Conservation (phyloP, 2,888 invertebrate genomes). For the Caenorhabditis zanzibari region DNA sequence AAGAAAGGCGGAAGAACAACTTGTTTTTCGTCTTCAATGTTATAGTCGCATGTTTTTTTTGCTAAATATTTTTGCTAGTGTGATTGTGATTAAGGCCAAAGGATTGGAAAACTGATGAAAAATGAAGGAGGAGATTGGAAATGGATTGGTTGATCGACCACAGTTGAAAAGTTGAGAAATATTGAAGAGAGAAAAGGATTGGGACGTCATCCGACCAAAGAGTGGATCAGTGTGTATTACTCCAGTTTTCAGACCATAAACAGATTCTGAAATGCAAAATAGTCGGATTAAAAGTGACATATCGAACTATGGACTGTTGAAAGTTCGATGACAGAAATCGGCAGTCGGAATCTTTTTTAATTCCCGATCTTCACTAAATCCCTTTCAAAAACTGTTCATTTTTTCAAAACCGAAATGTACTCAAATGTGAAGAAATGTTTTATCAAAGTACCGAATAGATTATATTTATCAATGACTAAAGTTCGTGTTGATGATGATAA, state of each 20-base stretch:
- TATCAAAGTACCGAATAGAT: conserved; percentile 11
- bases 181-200: neutral
- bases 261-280: conserved; percentile 14
- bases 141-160: conserved; percentile 47
- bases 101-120: no score
- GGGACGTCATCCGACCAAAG: conserved; percentile 54
- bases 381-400: neutral
- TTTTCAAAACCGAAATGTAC: neutral
- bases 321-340: neutral
- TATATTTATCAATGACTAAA: conserved; percentile 29
- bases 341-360: neutral
- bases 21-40: conserved; percentile 34
- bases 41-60: conserved; percentile 40
- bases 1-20: conserved; percentile 40
- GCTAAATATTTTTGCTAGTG: conserved; percentile 19
- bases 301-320: conserved; percentile 7
- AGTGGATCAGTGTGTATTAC: neutral
- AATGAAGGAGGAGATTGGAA: no score
- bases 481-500: conserved; percentile 36
- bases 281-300: neutral
- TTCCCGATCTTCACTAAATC: neutral
- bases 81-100: conserved; percentile 27
- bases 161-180: conserved; percentile 32
- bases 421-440: neutral
- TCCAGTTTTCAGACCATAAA: conserved; percentile 20